A percentile compares a stretch with the other conserved stretches of the same genome.
Evolutionary conservation across 2,113 vertebrate species (phyloP).

Genomic region (Ailuropoda melanoleuca): DNA sequence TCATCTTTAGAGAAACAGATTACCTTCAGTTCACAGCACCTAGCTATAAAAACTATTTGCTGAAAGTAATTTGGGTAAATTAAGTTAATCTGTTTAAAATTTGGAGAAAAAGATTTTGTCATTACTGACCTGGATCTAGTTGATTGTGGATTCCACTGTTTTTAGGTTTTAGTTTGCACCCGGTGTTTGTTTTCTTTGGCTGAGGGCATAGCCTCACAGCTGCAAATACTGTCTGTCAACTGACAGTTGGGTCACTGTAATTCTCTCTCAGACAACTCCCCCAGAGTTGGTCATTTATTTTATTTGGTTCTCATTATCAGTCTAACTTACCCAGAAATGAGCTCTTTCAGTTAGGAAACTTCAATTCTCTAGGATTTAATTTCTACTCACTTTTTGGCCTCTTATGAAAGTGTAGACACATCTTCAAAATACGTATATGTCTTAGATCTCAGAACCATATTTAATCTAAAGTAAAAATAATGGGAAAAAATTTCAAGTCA

Average conservation of each 20-base stretch:
- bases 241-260: neutral
- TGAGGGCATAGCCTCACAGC: accelerated
- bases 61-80: neutral
- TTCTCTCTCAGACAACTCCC: neutral
- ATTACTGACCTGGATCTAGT: neutral
- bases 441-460: neutral
- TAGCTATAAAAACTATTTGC: neutral
- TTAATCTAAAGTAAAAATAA: neutral
- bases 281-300: neutral
- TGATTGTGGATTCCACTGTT: neutral
- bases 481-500: neutral
- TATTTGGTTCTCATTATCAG: neutral
- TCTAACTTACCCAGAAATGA: neutral
- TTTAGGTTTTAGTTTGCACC: neutral
- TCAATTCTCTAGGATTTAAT: neutral
- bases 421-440: neutral
- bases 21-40: neutral
- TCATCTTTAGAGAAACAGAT: neutral
- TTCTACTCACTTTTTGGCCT: neutral
- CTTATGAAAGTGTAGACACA: neutral
- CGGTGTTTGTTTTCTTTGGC: neutral
- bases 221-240: neutral
- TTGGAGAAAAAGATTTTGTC: neutral
- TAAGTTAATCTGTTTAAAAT: neutral
- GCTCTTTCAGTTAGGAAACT: neutral